Evolutionary conservation across 2,797 vertebrate genomes (phyloP).

Genomic region (Microhierax caerulescens): DNA sequence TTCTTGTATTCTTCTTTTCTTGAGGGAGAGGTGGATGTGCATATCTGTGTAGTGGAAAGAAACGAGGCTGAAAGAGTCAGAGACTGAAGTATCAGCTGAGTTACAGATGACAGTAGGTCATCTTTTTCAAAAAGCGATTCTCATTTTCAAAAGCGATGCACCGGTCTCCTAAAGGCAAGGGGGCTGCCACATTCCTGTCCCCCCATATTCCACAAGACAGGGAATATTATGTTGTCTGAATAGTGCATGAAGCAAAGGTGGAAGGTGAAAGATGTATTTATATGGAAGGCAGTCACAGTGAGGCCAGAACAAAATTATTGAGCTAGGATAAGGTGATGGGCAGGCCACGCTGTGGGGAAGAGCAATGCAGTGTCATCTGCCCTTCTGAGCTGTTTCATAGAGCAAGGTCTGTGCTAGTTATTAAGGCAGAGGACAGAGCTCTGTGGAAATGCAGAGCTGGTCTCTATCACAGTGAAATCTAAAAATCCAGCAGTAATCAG

Average conservation of each 20-base stretch:
- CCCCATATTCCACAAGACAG: neutral
- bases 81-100: neutral
- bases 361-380: neutral
- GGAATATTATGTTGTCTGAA: neutral
- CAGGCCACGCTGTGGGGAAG: neutral
- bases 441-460: neutral
- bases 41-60: neutral
- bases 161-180: neutral
- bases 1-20: neutral
- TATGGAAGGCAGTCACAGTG: neutral
- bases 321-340: neutral
- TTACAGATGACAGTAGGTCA: neutral
- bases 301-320: neutral
- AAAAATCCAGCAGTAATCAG: conserved; percentile 3
- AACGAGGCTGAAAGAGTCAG: neutral
- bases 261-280: neutral
- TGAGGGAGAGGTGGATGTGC: neutral
- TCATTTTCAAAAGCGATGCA: neutral
- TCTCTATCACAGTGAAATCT: neutral
- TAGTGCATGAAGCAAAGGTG: neutral
- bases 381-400: neutral
- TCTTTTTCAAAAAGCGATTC: too few relatives aligned
- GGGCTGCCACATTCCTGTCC: neutral
- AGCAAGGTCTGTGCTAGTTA: neutral
- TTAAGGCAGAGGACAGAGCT: neutral